phyloP scores from a whole-genome alignment of 37 sponge, comb jelly and placozoan genomes.

The Spongilla lacustris region DNA sequence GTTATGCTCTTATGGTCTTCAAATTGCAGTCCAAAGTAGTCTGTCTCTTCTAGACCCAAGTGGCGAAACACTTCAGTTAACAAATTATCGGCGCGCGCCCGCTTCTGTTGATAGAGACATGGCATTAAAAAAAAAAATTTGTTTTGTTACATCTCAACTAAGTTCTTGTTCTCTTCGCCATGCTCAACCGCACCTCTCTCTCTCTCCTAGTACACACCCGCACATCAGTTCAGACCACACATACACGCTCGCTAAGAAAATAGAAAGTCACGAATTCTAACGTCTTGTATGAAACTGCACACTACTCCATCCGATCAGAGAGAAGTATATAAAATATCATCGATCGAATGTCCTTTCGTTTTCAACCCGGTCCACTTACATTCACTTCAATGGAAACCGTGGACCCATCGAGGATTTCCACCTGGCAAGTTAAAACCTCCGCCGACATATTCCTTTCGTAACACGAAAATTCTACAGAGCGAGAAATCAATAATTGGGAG shows the following conservation, averaged over 20 bases:
- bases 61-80: constrained; percentile 60
- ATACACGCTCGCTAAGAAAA: too few species aligned
- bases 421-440: constrained; percentile 64
- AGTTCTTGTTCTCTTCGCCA: too few species aligned
- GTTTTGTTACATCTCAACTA: too few species aligned
- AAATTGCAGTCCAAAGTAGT: constrained; percentile 80
- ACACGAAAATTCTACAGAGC: too few species aligned
- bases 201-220: too few species aligned
- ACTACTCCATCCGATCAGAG: neutral
- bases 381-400: constrained; percentile 73
- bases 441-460: constrained; percentile 42
- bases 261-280: too few species aligned
- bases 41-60: constrained; percentile 73
- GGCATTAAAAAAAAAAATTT: neutral
- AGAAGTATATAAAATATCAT: neutral
- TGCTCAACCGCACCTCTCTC: too few species aligned
- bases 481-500: too few species aligned
- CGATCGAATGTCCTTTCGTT: neutral
- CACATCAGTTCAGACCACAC: too few species aligned
- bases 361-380: constrained; percentile 37
- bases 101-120: constrained; percentile 29
- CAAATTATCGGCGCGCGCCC: constrained; percentile 53
- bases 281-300: neutral
- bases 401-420: constrained; percentile 74
- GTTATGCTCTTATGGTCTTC: constrained; percentile 62